Conservation (phyloP, 1,140 invertebrate species). For the Scaptomyza hsui region DNA sequence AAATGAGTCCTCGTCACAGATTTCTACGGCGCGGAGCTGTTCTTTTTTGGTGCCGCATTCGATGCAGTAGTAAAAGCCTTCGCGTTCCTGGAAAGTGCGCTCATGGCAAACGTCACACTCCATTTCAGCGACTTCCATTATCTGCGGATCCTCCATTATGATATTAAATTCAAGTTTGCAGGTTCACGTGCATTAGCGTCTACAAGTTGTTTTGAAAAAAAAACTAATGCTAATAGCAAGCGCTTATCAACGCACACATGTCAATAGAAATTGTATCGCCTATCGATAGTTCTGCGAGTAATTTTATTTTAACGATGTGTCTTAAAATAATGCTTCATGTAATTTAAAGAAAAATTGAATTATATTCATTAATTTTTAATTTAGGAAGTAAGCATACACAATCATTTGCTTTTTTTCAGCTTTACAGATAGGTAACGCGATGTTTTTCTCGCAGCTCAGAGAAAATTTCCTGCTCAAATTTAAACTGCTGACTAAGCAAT, state of each 20-base stretch:
- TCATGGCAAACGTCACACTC: conserved; percentile 84
- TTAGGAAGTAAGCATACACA: background rate
- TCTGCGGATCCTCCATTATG: conserved; percentile 50
- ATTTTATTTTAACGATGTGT: background rate
- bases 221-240: background rate
- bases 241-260: background rate
- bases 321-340: background rate
- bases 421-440: background rate
- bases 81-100: conserved; percentile 84
- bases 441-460: background rate
- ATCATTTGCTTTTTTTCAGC: background rate
- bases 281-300: conserved; percentile 3
- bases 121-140: conserved; percentile 56
- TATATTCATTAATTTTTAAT: background rate
- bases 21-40: conserved; percentile 68
- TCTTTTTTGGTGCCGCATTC: conserved; percentile 84
- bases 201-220: background rate
- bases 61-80: conserved; percentile 86
- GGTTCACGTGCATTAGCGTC: background rate
- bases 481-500: background rate
- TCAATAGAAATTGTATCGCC: background rate
- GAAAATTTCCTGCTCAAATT: background rate
- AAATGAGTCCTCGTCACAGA: conserved; percentile 67
- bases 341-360: background rate
- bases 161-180: background rate